Evolutionary conservation across 2,888 invertebrate species (phyloP).

Genomic region (Nasonia oneida): DNA sequence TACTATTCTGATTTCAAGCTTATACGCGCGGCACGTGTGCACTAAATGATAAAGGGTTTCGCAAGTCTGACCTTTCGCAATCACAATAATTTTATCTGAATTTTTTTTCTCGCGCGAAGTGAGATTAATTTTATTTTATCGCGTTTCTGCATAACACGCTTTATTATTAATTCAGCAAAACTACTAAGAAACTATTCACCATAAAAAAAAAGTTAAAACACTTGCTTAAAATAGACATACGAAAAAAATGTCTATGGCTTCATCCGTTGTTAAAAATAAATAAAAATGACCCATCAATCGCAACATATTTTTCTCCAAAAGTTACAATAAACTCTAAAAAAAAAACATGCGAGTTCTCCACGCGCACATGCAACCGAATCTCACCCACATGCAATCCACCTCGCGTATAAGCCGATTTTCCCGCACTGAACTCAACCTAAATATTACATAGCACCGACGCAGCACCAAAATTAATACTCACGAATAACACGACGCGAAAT

Average conservation of each 20-base stretch:
- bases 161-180: neutral
- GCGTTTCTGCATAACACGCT: neutral
- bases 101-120: slow-evolving; percentile 33
- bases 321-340: too few relatives aligned
- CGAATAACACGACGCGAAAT: neutral
- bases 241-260: too few relatives aligned
- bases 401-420: neutral
- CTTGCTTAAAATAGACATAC: too few relatives aligned
- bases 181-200: too few relatives aligned
- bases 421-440: neutral
- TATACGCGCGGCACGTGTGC: slow-evolving; percentile 22
- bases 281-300: too few relatives aligned
- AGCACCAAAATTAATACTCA: neutral
- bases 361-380: neutral
- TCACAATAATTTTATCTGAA: slow-evolving; percentile 40
- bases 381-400: neutral
- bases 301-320: too few relatives aligned
- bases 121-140: slow-evolving; percentile 50
- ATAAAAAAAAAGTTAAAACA: too few relatives aligned
- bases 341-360: too few relatives aligned
- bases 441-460: neutral
- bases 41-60: slow-evolving; percentile 50
- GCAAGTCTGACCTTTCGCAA: slow-evolving; percentile 51
- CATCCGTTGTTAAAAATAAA: too few relatives aligned
- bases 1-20: slow-evolving; percentile 6